phyloP scores from a whole-genome alignment of 37 sponge, comb jelly and placozoan genomes.

The Ianthella basta region DNA sequence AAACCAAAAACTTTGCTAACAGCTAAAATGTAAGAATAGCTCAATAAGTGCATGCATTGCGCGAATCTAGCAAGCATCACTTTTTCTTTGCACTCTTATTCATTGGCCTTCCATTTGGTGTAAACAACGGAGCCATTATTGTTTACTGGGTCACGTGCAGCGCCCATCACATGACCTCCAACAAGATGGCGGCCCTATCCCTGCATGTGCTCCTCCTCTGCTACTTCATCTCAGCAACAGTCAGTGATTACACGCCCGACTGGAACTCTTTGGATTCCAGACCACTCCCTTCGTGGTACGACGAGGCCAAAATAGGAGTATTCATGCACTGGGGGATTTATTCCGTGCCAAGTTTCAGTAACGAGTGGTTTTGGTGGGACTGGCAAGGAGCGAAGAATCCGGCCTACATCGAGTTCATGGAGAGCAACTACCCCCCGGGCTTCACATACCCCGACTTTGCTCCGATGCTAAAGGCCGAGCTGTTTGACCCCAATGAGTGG shows the following conservation, averaged over 20 bases:
- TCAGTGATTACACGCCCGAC: slow-evolving; percentile 53
- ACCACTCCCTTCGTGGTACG: slow-evolving; percentile 79
- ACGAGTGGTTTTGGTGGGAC: slow-evolving; percentile 82
- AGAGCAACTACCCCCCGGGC: slow-evolving; percentile 62
- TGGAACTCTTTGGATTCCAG: slow-evolving; percentile 76
- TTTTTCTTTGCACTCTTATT: slow-evolving; percentile 36
- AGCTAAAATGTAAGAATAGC: not conserved
- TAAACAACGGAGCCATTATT: slow-evolving; percentile 37
- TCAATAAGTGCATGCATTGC: not conserved
- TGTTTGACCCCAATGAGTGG: slow-evolving; percentile 77
- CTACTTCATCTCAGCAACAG: not conserved
- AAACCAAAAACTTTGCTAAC: not conserved
- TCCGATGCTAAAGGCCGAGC: slow-evolving; percentile 71
- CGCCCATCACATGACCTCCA: not conserved
- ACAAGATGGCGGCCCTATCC: not conserved
- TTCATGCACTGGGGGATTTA: slow-evolving; percentile 82
- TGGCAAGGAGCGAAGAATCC: slow-evolving; percentile 55
- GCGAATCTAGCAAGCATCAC: not conserved
- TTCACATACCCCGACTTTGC: slow-evolving; percentile 79
- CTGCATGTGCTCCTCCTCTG: not conserved
- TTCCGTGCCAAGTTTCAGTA: slow-evolving; percentile 65
- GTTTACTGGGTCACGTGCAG: not conserved
- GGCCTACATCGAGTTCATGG: slow-evolving; percentile 62
- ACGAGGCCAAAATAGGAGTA: slow-evolving; percentile 74
- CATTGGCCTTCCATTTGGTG: slow-evolving; percentile 53